These are phyloP conservation scores for Chouioia cunea DNA, from an alignment of 2,888 invertebrate species.

Conservation along the genomic window DNA sequence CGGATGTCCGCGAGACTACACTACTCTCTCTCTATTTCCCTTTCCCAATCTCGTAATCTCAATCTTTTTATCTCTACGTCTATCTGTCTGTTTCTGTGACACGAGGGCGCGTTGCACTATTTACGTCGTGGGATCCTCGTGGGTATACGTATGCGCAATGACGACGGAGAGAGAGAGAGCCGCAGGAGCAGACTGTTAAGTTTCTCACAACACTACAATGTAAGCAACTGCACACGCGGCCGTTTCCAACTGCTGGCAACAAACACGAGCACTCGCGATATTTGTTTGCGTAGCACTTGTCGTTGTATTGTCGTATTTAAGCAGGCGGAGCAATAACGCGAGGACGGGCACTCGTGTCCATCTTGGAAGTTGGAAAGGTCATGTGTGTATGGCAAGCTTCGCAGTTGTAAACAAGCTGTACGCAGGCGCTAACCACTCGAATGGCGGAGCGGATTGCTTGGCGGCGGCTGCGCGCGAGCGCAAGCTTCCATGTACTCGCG, in stretches of 20 bases:
- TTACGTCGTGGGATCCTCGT: conserved; percentile 11
- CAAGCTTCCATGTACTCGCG: no score
- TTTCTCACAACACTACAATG: neutral
- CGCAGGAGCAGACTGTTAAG: conserved; percentile 5
- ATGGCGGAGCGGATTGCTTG: conserved; percentile 44
- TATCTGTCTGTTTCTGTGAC: no score
- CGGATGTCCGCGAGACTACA: neutral
- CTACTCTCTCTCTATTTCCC: conserved; percentile 36
- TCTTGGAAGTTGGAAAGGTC: conserved; percentile 69
- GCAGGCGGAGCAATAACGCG: conserved; percentile 46
- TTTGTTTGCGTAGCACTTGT: no score
- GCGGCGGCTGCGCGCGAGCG: conserved; percentile 15
- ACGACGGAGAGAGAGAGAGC: conserved; percentile 22
- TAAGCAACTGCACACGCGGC: neutral
- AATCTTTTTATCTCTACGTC: no score
- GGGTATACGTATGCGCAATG: conserved; percentile 41
- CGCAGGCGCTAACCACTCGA: conserved; percentile 65
- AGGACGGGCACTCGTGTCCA: conserved; percentile 63
- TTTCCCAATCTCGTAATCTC: conserved; percentile 25
- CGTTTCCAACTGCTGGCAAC: no score
- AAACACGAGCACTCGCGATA: no score
- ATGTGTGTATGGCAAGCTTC: conserved; percentile 66
- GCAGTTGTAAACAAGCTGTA: conserved; percentile 68
- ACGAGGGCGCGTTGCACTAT: conserved; percentile 7
- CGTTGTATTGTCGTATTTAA: no score